Evolutionary conservation across 2,113 vertebrate species (phyloP), one percentile per base, ranked within the genome.

Genomic region (Empidonax traillii): DNA sequence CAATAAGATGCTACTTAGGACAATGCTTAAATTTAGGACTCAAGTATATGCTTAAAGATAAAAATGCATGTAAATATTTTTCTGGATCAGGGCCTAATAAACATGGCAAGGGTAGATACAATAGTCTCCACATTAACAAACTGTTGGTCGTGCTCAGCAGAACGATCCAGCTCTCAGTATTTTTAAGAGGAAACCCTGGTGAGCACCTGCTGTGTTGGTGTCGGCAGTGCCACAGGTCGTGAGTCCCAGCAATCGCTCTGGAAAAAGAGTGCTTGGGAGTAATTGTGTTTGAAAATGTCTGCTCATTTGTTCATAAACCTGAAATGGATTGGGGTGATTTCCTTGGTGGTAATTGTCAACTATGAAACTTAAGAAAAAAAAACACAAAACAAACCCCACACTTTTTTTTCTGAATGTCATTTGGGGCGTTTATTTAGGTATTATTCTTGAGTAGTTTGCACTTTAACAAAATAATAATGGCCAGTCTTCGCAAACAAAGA

Each of bases 31-130:
- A 86, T 75, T 94, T 92, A 96, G 91, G 77, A 96, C 86, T 94
- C 55, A 52, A 94, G 28, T 95, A 77, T 93, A 85, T 67, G 68
- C 95, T 91, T 93, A 73, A 81, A 78, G 49, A 73, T 82, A 93
- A 96, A 96, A 90, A 76, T 73, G 92, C 95, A 93, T 96, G 92
- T 96, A 94, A 95, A 96, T 96, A 93, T 68, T 82, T 88, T 81
- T 87, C n/a, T 72, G 83, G 89, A 69, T 81, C 3, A 22, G 73
- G 80, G 77, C 90, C 65, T 95, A 94, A 94, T 92, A 89, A 93
- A 82, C 0, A 8, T 12, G 44, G 69, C 21, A 72, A 12, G 53
- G 69, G 61, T 93, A 78, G 73, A 71, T 84, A 17, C 9, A 10
- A 0, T 84, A 88, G 76, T 87, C 15, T 55, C 52, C 52, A 2